Evolutionary conservation across 2,113 vertebrate species (phyloP).

Genomic region (Protomyctophum bolini): DNA sequence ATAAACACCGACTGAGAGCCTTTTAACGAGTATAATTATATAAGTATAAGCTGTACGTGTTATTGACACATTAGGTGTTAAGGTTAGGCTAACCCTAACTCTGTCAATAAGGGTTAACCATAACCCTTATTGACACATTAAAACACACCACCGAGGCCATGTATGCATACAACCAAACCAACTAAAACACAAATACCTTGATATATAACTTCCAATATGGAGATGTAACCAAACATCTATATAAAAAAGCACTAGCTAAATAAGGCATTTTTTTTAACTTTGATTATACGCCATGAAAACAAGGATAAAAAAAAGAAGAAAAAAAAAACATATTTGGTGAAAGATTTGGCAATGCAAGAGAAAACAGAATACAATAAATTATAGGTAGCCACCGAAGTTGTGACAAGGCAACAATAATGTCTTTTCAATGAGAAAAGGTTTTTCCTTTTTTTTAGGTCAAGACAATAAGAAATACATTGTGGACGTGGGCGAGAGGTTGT

Average conservation of each 20-base stretch:
- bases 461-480: slow-evolving; percentile 51
- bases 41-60: too few species aligned
- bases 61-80: too few species aligned
- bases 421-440: slow-evolving; percentile 51
- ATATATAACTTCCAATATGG: slow-evolving; percentile 62
- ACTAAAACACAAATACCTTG: slow-evolving; percentile 43
- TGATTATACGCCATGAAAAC: slow-evolving; percentile 65
- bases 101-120: too few species aligned
- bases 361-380: slow-evolving; percentile 71
- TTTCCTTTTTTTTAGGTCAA: slow-evolving; percentile 49
- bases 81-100: too few species aligned
- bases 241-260: slow-evolving; percentile 68
- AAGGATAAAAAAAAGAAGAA: slow-evolving; percentile 42
- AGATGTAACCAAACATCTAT: slow-evolving; percentile 67
- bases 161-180: slow-evolving; percentile 38
- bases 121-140: slow-evolving; percentile 1
- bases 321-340: slow-evolving; percentile 75
- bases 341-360: slow-evolving; percentile 73
- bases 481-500: slow-evolving; percentile 26
- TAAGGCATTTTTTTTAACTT: slow-evolving; percentile 75
- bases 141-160: slow-evolving; percentile 33
- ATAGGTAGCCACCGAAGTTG: slow-evolving; percentile 69
- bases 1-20: too few species aligned
- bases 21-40: too few species aligned
- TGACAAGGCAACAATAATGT: slow-evolving; percentile 79